Percentiles rank a stretch among this genome's conserved stretches.
phyloP scores from a whole-genome alignment of 2,888 invertebrate genomes.

The Heliothis peltigera region DNA sequence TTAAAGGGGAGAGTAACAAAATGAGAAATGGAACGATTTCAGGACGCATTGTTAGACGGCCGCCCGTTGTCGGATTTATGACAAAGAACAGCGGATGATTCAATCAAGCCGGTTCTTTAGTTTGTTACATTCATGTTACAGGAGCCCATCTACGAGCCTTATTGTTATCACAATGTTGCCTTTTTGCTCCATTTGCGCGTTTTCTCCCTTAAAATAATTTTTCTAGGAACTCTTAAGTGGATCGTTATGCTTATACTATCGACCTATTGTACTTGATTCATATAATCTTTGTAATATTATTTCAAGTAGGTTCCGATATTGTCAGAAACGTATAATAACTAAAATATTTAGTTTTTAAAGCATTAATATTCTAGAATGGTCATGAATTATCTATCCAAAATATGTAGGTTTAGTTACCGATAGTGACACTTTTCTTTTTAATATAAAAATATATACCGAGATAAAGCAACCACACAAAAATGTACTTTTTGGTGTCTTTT shows the following conservation, averaged over 20 bases:
- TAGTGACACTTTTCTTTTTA: too few species aligned
- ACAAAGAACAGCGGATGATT: conserved; percentile 90
- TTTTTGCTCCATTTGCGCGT: conserved; percentile 77
- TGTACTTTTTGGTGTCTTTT: too few species aligned
- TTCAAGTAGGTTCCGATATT: neutral
- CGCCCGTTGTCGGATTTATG: conserved; percentile 89
- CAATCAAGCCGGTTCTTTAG: conserved; percentile 89
- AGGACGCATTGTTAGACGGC: conserved; percentile 88
- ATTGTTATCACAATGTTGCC: conserved; percentile 82
- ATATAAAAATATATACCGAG: too few species aligned
- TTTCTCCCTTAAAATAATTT: conserved; percentile 52
- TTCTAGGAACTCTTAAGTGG: conserved; percentile 34
- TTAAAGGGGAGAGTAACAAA: conserved; percentile 90
- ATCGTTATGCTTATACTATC: neutral
- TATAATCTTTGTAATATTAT: neutral
- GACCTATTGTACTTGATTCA: conserved; percentile 11
- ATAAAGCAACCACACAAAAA: too few species aligned
- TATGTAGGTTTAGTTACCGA: too few species aligned
- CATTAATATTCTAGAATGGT: too few species aligned
- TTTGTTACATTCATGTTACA: conserved; percentile 89
- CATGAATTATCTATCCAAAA: too few species aligned
- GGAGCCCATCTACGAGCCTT: conserved; percentile 80
- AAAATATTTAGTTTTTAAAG: too few species aligned
- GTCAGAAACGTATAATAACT: too few species aligned
- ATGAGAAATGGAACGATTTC: conserved; percentile 90